Conservation (phyloP, 2,888 invertebrate species). For the Dynastes grantii region DNA sequence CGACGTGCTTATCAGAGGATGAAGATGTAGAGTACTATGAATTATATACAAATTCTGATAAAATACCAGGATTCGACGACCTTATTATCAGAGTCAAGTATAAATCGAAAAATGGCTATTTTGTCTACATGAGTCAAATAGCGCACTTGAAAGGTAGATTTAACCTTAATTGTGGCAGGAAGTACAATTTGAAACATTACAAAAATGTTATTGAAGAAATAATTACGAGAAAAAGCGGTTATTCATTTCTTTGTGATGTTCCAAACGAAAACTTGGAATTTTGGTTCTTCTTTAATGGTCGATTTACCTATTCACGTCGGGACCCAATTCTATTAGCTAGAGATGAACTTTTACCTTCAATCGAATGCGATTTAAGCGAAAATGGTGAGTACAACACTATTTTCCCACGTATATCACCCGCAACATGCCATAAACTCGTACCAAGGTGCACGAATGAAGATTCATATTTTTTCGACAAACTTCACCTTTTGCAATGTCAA, state of each 20-base stretch:
- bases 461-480: constrained; percentile 18
- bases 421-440: not conserved
- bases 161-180: not conserved
- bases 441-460: not conserved
- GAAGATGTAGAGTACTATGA: constrained; percentile 14
- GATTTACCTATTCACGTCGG: not conserved
- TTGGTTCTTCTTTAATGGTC: constrained; percentile 14
- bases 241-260: not conserved
- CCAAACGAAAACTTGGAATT: constrained; percentile 18
- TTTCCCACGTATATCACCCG: not conserved
- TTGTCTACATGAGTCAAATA: constrained; percentile 18
- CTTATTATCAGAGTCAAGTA: constrained; percentile 13
- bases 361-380: not conserved
- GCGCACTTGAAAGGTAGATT: not conserved
- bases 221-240: not conserved
- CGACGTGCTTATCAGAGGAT: constrained; percentile 23
- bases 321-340: not conserved
- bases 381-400: not conserved
- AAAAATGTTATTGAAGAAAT: not conserved
- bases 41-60: constrained; percentile 18
- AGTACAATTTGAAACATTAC: not conserved
- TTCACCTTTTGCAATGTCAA: constrained; percentile 6
- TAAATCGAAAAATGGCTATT: not conserved
- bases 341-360: not conserved
- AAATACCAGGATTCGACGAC: constrained; percentile 20